Evolutionary conservation across 2,797 vertebrate species (phyloP).

Genomic region (Spheniscus humboldti): DNA sequence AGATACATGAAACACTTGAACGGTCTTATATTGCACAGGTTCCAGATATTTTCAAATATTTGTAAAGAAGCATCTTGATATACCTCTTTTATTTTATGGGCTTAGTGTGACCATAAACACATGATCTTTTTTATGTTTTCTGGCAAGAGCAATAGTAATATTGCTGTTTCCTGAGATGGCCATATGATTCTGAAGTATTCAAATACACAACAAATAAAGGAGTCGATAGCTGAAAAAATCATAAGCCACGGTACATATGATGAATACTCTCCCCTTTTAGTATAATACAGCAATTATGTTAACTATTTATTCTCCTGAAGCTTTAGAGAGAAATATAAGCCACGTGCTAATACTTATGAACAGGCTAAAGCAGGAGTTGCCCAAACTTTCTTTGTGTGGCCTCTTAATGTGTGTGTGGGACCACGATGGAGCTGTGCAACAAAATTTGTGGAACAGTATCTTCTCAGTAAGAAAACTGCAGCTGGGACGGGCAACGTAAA

Average conservation of each 20-base stretch:
- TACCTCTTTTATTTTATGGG: background rate
- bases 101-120: background rate
- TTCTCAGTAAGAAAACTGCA: background rate
- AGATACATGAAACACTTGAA: background rate
- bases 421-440: background rate
- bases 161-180: background rate
- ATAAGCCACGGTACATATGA: background rate
- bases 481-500: background rate
- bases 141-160: background rate
- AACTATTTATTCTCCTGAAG: background rate
- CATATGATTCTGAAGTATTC: background rate
- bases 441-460: fast-evolving
- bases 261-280: background rate
- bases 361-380: background rate
- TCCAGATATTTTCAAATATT: constrained; percentile 1
- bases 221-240: background rate
- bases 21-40: background rate
- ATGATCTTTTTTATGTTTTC: background rate
- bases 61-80: background rate
- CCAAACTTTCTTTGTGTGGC: background rate
- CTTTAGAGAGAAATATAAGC: background rate
- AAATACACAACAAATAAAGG: background rate
- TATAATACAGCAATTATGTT: background rate
- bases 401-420: fast-evolving
- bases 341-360: background rate